Percentiles rank a stretch among this genome's conserved stretches.
Conservation (phyloP, 2,113 vertebrate genomes). For the Otis tarda region DNA sequence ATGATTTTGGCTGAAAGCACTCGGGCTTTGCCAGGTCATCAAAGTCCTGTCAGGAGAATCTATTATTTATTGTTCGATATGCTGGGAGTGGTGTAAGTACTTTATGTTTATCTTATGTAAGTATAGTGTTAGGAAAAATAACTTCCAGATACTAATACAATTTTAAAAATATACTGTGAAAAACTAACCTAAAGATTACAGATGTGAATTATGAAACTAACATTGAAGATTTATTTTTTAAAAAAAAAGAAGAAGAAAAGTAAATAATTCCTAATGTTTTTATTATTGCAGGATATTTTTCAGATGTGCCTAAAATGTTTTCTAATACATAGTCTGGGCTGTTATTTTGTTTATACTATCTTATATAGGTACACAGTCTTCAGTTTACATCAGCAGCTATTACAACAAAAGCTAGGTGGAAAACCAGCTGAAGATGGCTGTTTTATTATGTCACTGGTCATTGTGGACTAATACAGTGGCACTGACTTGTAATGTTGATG, state of each 20-base stretch:
- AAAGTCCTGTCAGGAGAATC: constrained; percentile 82
- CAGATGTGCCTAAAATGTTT: neutral
- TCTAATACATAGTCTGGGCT: neutral
- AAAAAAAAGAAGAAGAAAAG: neutral
- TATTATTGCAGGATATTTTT: constrained; percentile 27
- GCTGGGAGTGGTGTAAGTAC: constrained; percentile 75
- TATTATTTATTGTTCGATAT: constrained; percentile 84
- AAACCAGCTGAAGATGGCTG: neutral
- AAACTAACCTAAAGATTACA: constrained; percentile 19
- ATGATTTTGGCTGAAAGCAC: constrained; percentile 86
- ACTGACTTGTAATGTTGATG: neutral
- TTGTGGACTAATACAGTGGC: neutral
- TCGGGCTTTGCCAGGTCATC: constrained; percentile 85
- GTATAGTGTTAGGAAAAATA: constrained; percentile 74
- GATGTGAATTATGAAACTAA: neutral
- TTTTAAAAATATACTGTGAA: constrained; percentile 38
- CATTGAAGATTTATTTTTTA: neutral
- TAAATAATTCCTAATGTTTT: neutral
- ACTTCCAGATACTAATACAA: constrained; percentile 66
- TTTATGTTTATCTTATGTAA: constrained; percentile 87
- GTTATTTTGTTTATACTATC: neutral
- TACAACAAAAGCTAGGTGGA: neutral
- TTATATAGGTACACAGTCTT: neutral
- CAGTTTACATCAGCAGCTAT: neutral
- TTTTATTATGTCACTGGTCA: neutral